These are phyloP conservation scores for Neofelis nebulosa DNA, from an alignment of 2,113 vertebrate genomes.

Conservation along the genomic window DNA sequence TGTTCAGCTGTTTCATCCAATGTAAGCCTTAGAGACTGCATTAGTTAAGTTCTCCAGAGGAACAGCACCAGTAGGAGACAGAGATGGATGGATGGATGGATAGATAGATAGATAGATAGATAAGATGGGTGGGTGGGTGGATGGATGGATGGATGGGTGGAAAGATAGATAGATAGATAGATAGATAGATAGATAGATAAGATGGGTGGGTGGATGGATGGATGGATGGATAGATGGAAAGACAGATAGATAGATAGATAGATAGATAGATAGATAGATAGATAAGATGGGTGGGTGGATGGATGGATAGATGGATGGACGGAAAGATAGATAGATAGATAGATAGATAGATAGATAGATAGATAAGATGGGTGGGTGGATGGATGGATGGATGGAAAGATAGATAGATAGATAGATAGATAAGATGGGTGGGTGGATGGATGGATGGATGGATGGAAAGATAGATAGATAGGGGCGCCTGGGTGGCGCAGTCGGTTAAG, in stretches of 20 bases:
- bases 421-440: background rate
- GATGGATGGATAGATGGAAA: background rate
- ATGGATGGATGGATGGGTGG: no score
- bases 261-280: no score
- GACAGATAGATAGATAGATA: background rate
- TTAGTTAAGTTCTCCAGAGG: background rate
- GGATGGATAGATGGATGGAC: background rate
- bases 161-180: background rate
- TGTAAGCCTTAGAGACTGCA: background rate
- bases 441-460: background rate
- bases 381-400: background rate
- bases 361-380: no score
- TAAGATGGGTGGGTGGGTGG: no score
- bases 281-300: no score
- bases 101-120: background rate
- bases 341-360: background rate
- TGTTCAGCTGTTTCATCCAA: rapidly evolving
- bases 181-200: background rate
- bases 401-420: background rate
- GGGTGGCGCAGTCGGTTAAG: no score
- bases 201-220: no score
- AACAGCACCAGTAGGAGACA: background rate
- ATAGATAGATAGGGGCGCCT: background rate
- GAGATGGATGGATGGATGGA: background rate
- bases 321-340: background rate